Conservation (phyloP, 2,113 vertebrate genomes). For the Xerus inauris region DNA sequence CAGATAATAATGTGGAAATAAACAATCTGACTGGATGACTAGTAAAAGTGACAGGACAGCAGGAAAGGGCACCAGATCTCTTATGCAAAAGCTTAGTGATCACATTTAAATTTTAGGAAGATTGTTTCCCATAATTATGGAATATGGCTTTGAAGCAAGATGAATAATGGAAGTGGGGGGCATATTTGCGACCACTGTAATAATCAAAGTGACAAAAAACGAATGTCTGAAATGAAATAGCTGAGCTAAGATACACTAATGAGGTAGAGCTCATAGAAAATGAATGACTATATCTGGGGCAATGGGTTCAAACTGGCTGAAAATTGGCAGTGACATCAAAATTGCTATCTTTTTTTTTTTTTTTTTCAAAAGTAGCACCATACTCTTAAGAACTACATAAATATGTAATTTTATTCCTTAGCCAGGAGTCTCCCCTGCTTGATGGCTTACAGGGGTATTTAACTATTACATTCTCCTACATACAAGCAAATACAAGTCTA, state of each 20-base stretch:
- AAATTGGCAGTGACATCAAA: not conserved
- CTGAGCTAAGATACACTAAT: not conserved
- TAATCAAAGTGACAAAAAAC: not conserved
- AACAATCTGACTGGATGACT: not conserved
- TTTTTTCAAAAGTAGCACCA: not conserved
- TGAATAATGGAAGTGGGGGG: not conserved
- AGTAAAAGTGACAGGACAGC: not conserved
- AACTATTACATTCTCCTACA: not conserved
- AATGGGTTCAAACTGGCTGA: not conserved
- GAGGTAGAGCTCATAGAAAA: not conserved
- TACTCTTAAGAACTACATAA: not conserved
- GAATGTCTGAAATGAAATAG: not conserved
- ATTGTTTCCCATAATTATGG: not conserved
- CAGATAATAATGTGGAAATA: not conserved
- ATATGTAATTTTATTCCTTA: not conserved
- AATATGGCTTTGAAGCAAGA: not conserved
- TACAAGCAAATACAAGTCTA: slow-evolving; percentile 9
- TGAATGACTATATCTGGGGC: not conserved
- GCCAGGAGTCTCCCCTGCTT: not conserved
- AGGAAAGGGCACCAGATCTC: not conserved
- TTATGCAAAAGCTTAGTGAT: not conserved
- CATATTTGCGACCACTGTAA: not conserved
- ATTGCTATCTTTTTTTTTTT: not conserved
- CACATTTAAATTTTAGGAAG: not conserved
- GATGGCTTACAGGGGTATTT: slow-evolving; percentile 1